These are phyloP conservation scores for Gymnodraco acuticeps DNA, from an alignment of 2,797 vertebrate species.

Conservation along the genomic window DNA sequence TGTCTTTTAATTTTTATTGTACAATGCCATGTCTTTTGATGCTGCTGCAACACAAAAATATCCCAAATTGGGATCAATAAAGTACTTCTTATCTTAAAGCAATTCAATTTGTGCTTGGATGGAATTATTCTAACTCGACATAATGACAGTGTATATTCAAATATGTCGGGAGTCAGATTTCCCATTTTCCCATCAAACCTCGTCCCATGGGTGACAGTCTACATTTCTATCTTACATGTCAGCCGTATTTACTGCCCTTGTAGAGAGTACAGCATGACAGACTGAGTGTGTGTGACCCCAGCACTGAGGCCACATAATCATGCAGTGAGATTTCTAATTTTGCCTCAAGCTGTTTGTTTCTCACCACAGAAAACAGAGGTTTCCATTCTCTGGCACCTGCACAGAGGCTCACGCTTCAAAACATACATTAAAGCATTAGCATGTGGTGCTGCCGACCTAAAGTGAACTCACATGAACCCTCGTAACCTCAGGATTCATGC, in stretches of 20 bases:
- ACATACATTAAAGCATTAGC: slow-evolving; percentile 30
- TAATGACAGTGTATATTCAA: too few species aligned
- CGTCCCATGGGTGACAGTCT: slow-evolving; percentile 57
- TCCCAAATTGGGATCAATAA: too few species aligned
- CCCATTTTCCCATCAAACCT: slow-evolving; percentile 43
- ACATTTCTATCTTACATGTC: slow-evolving; percentile 52
- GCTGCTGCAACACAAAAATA: too few species aligned
- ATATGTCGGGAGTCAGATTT: too few species aligned
- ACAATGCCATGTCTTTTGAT: too few species aligned
- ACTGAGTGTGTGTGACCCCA: slow-evolving; percentile 9
- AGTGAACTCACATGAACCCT: slow-evolving; percentile 60
- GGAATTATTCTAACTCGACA: too few species aligned
- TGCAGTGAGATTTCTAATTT: slow-evolving; percentile 21
- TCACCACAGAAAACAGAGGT: slow-evolving; percentile 10
- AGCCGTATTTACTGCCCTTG: neutral
- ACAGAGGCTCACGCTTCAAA: slow-evolving; percentile 22
- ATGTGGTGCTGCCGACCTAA: slow-evolving; percentile 43
- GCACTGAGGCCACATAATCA: slow-evolving; percentile 3
- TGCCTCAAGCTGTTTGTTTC: slow-evolving; percentile 36
- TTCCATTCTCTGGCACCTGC: slow-evolving; percentile 31
- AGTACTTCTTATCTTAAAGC: too few species aligned
- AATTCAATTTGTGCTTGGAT: too few species aligned
- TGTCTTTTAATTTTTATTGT: too few species aligned
- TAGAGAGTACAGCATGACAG: slow-evolving; percentile 34
- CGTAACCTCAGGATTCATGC: slow-evolving; percentile 41